Evolutionary conservation across 1,140 invertebrate species (phyloP).

Genomic region (Scylla paramamosain): DNA sequence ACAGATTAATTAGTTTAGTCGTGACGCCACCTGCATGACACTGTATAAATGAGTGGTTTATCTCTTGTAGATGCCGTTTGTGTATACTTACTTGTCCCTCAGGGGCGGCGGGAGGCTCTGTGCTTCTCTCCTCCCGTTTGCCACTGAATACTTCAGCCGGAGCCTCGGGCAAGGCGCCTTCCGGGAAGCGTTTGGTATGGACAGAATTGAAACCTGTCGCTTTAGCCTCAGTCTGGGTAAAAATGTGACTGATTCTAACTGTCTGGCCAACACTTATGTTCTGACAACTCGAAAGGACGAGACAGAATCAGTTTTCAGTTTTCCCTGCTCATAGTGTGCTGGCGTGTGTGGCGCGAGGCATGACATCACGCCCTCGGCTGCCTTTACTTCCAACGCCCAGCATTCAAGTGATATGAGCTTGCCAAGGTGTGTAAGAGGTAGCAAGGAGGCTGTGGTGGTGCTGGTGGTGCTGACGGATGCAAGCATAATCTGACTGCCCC

Average conservation of each 20-base stretch:
- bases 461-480: background rate
- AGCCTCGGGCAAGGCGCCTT: no score
- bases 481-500: background rate
- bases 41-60: background rate
- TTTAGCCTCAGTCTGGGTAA: background rate
- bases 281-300: background rate
- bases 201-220: background rate
- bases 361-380: background rate
- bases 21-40: background rate
- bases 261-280: background rate
- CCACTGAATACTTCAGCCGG: background rate
- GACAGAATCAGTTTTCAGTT: background rate
- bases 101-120: background rate
- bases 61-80: no score
- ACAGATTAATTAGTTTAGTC: background rate
- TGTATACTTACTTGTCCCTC: no score
- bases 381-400: background rate
- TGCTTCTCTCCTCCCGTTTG: background rate
- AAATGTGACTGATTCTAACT: background rate
- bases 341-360: background rate
- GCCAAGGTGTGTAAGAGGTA: no score
- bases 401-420: background rate
- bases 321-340: background rate
- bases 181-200: background rate
- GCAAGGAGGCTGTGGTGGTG: background rate